phyloP scores from a whole-genome alignment of 2,113 vertebrate species.

The Menidia beryllina region DNA sequence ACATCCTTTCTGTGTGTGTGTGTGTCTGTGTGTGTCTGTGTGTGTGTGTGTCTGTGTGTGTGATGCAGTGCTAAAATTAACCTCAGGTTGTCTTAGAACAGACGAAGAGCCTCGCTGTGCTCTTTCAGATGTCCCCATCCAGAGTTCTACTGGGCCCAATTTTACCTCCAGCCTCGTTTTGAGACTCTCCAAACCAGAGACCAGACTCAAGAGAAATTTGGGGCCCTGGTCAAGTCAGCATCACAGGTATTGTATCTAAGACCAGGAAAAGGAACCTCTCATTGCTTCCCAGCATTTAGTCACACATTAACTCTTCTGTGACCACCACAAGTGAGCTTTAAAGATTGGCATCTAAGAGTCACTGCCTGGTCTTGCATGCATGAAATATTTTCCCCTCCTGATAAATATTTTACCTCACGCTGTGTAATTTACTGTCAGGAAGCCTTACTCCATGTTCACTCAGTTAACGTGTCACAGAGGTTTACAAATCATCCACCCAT shows the following conservation, averaged over 20 bases:
- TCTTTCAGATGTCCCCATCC: constrained; percentile 20
- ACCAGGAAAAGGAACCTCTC: not conserved
- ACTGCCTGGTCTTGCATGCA: not conserved
- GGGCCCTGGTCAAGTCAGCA: not conserved
- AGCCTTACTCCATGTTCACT: not conserved
- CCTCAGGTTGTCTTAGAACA: not conserved
- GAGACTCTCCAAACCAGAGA: constrained; percentile 17
- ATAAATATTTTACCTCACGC: not conserved
- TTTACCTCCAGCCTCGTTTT: constrained; percentile 43
- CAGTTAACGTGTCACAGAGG: not conserved
- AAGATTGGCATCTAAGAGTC: too few species aligned
- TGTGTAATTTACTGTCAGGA: not conserved
- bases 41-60: too few species aligned
- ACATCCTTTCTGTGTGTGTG: too few species aligned
- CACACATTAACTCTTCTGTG: constrained; percentile 38
- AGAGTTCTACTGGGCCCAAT: not conserved
- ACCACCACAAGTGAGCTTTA: not conserved
- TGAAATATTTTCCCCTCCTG: not conserved
- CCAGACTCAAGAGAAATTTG: constrained; percentile 4
- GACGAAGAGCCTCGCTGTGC: not conserved
- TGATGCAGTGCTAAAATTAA: constrained; percentile 40
- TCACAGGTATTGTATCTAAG: not conserved
- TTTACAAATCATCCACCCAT: constrained; percentile 11
- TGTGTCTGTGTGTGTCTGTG: too few species aligned
- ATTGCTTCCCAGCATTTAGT: constrained; percentile 15